Evolutionary conservation across 64 coral and sea anemone genomes (phyloP).

Genomic region (Stylophora pistillata): DNA sequence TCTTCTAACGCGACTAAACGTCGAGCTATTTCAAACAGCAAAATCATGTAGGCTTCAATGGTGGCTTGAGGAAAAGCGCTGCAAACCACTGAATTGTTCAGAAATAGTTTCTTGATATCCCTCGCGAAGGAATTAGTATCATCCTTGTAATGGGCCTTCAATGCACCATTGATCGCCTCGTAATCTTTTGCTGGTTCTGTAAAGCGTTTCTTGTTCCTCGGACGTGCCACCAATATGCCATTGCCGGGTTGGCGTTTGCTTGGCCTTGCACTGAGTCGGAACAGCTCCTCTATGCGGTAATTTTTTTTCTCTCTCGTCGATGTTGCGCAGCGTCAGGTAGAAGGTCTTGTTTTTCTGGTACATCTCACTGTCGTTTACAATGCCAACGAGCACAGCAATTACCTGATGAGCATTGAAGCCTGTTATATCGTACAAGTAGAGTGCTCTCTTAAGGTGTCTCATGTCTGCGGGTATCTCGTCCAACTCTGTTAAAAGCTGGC

Average conservation of each 20-base stretch:
- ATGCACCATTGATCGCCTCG: not conserved
- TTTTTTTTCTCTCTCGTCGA: not conserved
- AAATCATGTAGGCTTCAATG: conserved; percentile 15
- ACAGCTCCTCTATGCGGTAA: not conserved
- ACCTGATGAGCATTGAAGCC: not conserved
- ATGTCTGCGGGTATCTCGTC: not conserved
- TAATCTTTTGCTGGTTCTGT: not conserved
- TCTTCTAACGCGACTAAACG: not conserved
- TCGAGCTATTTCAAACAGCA: conserved; percentile 27
- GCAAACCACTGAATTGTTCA: not conserved
- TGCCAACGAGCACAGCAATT: not conserved
- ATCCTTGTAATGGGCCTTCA: not conserved
- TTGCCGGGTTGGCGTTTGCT: conserved; percentile 5
- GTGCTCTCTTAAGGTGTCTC: not conserved
- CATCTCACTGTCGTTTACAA: not conserved
- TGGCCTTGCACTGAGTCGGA: conserved; percentile 1
- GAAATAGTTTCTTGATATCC: not conserved
- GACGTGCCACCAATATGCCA: not conserved
- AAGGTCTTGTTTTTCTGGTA: not conserved
- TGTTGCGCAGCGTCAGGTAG: not conserved
- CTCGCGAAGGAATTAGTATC: not conserved
- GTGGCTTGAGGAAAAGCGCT: conserved; percentile 2
- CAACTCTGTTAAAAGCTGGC: too few relatives aligned
- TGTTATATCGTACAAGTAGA: not conserved
- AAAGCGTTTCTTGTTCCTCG: not conserved